Evolutionary conservation across 2,888 invertebrate genomes (phyloP), one percentile per base, ranked within the genome.

Genomic region (Agapostemon virescens): DNA sequence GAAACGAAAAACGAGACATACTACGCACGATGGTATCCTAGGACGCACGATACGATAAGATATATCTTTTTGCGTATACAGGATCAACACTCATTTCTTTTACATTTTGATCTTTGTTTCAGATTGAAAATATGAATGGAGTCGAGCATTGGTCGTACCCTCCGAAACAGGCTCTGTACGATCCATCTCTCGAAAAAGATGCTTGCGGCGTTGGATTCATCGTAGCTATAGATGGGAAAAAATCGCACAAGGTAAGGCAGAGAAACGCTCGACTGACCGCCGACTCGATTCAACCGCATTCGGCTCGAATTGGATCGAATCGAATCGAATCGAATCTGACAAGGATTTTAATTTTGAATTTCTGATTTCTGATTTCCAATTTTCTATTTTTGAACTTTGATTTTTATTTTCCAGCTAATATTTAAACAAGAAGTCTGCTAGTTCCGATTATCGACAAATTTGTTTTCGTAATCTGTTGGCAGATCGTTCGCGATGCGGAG

Each of bases 181-280:
- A 98, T 95, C 99, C 99, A 81, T 95, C 95, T 91, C 96, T 97
- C 93, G 99, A 99, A 94, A 97, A 96, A 93, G 99, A 98, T 93
- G 98, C 99, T 86, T 99, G 99, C 93, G 99, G 99, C 86, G 99
- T 99, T 91, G 99, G 99, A 90, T 99, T 99, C 94, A 98, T 99
- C 90, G 99, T 98, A 93, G 97, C 98, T 93, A 99, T 99, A 94
- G 98, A 99, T 95, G 99, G 99, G 88, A 95, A 95, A 91, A 95
- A 97, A 85, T 96, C 97, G 88, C 97, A 98, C 94, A 98, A 98
- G 95, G 96, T 96, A 91, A 93, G 33, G 9, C 45, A 45, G 45
- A 9, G 20, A 20, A 45, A 1, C 52, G 23, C 9, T 15, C n/a
- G 2, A n/a, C n/a, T n/a, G n/a, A n/a, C n/a, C n/a, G n/a, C n/a